Evolutionary conservation across 2,797 vertebrate genomes (phyloP), one percentile per base, ranked within the genome.

Genomic region (Astyanax mexicanus): DNA sequence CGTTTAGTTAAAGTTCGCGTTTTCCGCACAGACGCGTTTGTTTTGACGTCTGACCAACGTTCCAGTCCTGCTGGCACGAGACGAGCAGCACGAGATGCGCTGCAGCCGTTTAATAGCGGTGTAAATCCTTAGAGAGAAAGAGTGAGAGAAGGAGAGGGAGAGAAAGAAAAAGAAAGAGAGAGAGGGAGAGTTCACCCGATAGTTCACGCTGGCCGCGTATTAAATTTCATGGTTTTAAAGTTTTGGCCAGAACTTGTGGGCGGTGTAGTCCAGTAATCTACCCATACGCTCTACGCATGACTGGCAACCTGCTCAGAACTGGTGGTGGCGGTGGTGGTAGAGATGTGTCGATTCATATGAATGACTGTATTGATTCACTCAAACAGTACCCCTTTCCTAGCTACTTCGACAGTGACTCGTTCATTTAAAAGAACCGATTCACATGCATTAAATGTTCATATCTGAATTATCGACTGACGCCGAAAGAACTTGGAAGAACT

Each of bases 81-180:
- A 21, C 35, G 29, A 68, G 79, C n/a, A n/a, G 76, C 60, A 70
- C 21, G 3, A 11, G 79, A 82, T 49, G 67, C 35, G 42, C 9
- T 13, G 23, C 4, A 55, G 1, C 37, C 13, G 61, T 13, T 12
- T 25, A 23, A 40, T 23, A 62, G 1, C 19, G 10, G 60, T 40
- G 11, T 21, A 13, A 12, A 12, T 1, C 13, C 11, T 29, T 54
- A 45, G 3, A 49, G 65, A 27, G 40, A n/a, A 10, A 35, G 55
- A 40, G 29, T 65, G 32, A n/a, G n/a, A n/a, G n/a, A n/a, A n/a
- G n/a, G n/a, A n/a, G n/a, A n/a, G n/a, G n/a, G n/a, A n/a, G 65
- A 27, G 40, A n/a, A 10, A 35, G 55, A 40, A 29, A 65, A 32
- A n/a, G n/a, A n/a, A n/a, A n/a, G n/a, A n/a, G n/a, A n/a, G n/a